Percentiles rank a stretch among this genome's conserved stretches.
Evolutionary conservation across 2,113 vertebrate genomes (phyloP).

Genomic region (Prolemur simus): DNA sequence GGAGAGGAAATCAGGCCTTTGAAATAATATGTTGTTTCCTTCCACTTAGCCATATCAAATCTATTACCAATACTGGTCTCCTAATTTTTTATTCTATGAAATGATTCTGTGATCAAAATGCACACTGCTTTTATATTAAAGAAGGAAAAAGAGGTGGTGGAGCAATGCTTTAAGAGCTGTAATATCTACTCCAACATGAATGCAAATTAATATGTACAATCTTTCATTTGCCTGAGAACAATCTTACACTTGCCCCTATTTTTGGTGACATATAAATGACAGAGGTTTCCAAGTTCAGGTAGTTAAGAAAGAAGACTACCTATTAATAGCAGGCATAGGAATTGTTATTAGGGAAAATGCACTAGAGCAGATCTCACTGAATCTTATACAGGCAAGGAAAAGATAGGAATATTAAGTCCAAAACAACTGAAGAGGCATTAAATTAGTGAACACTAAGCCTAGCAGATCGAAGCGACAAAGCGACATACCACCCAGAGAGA

Average conservation of each 20-base stretch:
- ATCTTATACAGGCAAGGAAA: neutral
- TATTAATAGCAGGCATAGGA: neutral
- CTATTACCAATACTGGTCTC: neutral
- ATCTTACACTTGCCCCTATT: neutral
- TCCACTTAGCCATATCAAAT: neutral
- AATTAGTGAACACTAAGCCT: neutral
- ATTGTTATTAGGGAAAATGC: neutral
- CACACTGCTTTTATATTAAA: neutral
- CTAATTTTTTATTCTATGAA: neutral
- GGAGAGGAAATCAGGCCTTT: neutral
- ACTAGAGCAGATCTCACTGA: neutral
- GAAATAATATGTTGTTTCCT: constrained; percentile 19
- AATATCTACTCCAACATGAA: neutral
- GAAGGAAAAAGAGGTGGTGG: neutral
- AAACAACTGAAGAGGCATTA: constrained; percentile 22
- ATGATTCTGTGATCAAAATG: constrained; percentile 1
- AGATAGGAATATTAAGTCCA: neutral
- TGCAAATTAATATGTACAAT: neutral
- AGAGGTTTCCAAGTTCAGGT: constrained; percentile 18
- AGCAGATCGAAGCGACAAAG: neutral
- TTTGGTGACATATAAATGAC: neutral
- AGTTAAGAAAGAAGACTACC: constrained; percentile 3
- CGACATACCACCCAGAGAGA: neutral
- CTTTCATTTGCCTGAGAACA: constrained; percentile 19
- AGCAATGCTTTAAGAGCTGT: neutral